These are phyloP conservation scores for Pogonomyrmex californicus DNA, from an alignment of 1,140 invertebrate genomes.

Conservation along the genomic window DNA sequence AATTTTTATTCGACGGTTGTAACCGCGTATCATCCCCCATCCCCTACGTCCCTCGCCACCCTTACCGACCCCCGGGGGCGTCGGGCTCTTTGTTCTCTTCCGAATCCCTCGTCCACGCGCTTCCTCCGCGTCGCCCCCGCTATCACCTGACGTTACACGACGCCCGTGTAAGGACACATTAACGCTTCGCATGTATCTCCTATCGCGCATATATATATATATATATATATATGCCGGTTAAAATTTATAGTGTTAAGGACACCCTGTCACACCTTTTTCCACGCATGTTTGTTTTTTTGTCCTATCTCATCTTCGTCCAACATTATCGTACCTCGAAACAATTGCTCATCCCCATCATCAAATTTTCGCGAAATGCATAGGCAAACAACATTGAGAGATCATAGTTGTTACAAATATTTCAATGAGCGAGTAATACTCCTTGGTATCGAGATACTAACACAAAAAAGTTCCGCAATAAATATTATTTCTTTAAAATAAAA, in stretches of 20 bases:
- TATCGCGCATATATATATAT: conserved; percentile 2
- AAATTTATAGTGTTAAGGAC: conserved; percentile 58
- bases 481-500: background rate
- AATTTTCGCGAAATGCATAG: background rate
- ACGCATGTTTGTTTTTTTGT: conserved; percentile 31
- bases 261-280: background rate
- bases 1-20: conserved; percentile 84
- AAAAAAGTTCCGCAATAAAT: background rate
- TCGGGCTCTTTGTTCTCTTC: conserved; percentile 81
- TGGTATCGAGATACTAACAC: background rate
- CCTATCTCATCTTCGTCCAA: conserved; percentile 30
- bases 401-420: background rate
- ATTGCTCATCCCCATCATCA: background rate
- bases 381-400: background rate
- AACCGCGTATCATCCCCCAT: conserved; percentile 74
- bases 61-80: conserved; percentile 71
- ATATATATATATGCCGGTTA: background rate
- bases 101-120: conserved; percentile 69
- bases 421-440: background rate
- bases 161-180: conserved; percentile 65
- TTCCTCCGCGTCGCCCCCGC: conserved; percentile 54
- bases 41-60: conserved; percentile 59
- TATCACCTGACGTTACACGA: conserved; percentile 65
- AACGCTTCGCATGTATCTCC: conserved; percentile 48
- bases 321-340: conserved; percentile 2